A percentile compares a stretch with the other conserved stretches of the same genome.
Evolutionary conservation across 2,888 invertebrate genomes (phyloP).

Genomic region (Prosapia bicincta): DNA sequence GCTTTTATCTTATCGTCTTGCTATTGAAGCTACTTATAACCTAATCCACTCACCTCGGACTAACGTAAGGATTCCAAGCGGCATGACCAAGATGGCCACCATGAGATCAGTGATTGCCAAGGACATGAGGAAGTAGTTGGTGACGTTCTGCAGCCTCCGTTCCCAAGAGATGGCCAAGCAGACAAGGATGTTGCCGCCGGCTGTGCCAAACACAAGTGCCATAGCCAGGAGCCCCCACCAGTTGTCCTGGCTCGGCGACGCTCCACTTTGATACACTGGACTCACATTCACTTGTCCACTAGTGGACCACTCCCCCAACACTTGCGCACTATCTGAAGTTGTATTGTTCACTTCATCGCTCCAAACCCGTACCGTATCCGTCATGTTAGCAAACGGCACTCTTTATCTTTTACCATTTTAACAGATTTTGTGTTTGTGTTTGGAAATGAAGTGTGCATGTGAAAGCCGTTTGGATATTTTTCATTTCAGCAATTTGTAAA

Average conservation of each 20-base stretch:
- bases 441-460: too few relatives aligned
- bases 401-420: not conserved
- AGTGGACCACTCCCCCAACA: slow-evolving; percentile 31
- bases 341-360: not conserved
- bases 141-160: slow-evolving; percentile 89
- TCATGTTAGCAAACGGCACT: not conserved
- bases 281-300: not conserved
- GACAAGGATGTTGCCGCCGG: slow-evolving; percentile 89
- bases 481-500: too few relatives aligned
- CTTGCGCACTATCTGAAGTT: slow-evolving; percentile 15
- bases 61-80: slow-evolving; percentile 79
- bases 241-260: slow-evolving; percentile 43
- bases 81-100: slow-evolving; percentile 95
- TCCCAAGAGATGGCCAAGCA: slow-evolving; percentile 92
- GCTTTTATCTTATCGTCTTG: too few relatives aligned
- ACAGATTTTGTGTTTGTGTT: too few relatives aligned
- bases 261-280: not conserved
- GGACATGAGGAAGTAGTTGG: slow-evolving; percentile 96
- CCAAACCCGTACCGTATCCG: not conserved
- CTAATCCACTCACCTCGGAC: slow-evolving; percentile 64
- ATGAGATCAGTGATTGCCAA: slow-evolving; percentile 92
- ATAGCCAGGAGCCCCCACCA: slow-evolving; percentile 85
- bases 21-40: too few relatives aligned
- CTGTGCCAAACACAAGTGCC: slow-evolving; percentile 77
- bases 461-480: too few relatives aligned